Evolutionary conservation across 2,888 invertebrate genomes (phyloP), one percentile per base, ranked within the genome.

Genomic region (Erannis defoliaria): DNA sequence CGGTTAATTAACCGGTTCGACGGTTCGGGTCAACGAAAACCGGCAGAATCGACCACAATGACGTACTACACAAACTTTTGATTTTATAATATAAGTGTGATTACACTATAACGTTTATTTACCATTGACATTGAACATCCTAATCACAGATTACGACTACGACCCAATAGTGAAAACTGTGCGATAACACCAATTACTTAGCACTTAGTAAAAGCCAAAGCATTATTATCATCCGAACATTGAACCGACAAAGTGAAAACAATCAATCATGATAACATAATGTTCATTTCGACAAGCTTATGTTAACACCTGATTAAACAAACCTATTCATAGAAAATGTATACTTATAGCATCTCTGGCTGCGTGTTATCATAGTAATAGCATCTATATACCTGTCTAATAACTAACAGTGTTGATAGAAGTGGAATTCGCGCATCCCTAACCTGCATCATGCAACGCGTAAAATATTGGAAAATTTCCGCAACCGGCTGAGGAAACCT

Each of bases 381-480:
- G 23, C n/a, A n/a, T n/a, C n/a, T n/a, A n/a, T n/a, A n/a, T 43
- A 23, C 23, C 14, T 45, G 45, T 45, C 1, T 49, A 21, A 26
- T n/a, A n/a, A n/a, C n/a, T n/a, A 26, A 26, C 12, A 37, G 42
- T 49, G 42, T 53, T 16, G 19, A 33, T 48, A 19, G 33, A 10
- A 46, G 33, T 61, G 48, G 31, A 46, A 48, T 46, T 46, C 55
- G 42, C 58, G 50, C 66, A 65, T 69, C 57, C 64, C 55, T 62
- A 51, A n/a, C n/a, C n/a, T n/a, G n/a, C 51, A 53, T 49, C 29
- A 16, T 45, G 16, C 45, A 29, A 26, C 29, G 51, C 58, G 53
- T 65, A 56, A 62, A 66, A 78, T 72, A 79, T 80, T 82, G 77
- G 80, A 82, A 82, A 81, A 67, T 77, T 78, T 80, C 81, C 82